Evolutionary conservation across 2,113 vertebrate genomes (phyloP).

Genomic region (Melanocharis versteri): DNA sequence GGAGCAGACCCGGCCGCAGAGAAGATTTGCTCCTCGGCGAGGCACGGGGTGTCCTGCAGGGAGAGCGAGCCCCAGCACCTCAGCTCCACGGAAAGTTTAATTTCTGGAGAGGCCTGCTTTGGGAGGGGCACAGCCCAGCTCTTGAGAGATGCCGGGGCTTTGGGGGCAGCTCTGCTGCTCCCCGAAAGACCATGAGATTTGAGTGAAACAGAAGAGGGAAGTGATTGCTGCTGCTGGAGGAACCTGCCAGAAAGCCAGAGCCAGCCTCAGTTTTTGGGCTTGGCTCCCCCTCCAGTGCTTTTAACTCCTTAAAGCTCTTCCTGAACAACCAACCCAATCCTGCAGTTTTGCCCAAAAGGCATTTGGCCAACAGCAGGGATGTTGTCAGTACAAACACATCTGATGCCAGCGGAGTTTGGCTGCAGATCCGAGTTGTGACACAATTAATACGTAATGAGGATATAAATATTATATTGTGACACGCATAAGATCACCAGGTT

Average conservation of each 20-base stretch:
- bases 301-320: not conserved
- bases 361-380: not conserved
- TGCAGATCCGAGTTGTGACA: not conserved
- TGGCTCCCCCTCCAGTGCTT: not conserved
- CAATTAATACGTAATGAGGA: not conserved
- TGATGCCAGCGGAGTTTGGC: not conserved
- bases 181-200: not conserved
- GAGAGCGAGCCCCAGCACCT: not conserved
- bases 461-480: constrained; percentile 23
- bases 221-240: not conserved
- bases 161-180: not conserved
- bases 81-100: not conserved
- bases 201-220: not conserved
- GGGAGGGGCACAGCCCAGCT: not conserved
- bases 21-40: accelerated
- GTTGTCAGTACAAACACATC: not conserved
- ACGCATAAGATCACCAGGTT: not conserved
- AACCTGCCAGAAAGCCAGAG: not conserved
- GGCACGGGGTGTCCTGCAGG: not conserved
- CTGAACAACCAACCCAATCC: not conserved
- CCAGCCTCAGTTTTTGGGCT: not conserved
- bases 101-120: not conserved
- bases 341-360: not conserved
- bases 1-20: not conserved
- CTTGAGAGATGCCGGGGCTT: not conserved